These are phyloP conservation scores for Sinopyrophorus schimmeli DNA, from an alignment of 2,888 invertebrate genomes.

Conservation along the genomic window DNA sequence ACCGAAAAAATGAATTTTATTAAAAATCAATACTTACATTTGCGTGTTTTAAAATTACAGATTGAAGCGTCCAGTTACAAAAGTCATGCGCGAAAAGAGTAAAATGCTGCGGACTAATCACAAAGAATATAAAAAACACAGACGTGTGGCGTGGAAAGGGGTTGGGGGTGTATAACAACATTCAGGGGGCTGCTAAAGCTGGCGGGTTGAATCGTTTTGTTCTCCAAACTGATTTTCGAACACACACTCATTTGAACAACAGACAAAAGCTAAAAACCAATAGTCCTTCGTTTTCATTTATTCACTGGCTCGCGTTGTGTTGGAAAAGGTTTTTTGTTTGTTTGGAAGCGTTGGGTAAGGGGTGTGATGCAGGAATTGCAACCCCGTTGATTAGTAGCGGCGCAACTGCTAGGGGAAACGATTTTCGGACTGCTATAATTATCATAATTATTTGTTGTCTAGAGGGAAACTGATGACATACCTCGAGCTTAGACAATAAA, in stretches of 20 bases:
- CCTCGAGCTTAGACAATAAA: conserved; percentile 26
- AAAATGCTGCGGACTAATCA: conserved; percentile 57
- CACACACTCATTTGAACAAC: conserved; percentile 52
- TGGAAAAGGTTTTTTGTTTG: conserved; percentile 56
- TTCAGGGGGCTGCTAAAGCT: conserved; percentile 37
- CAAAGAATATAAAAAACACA: conserved; percentile 56
- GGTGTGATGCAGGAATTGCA: conserved; percentile 31
- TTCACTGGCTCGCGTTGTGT: conserved; percentile 56
- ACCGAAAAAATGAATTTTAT: conserved; percentile 58
- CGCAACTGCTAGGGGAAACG: conserved; percentile 28
- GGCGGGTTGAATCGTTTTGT: conserved; percentile 52
- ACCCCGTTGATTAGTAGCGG: conserved; percentile 46
- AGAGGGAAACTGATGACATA: conserved; percentile 28
- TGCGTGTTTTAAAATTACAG: conserved; percentile 57
- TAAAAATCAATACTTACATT: conserved; percentile 57
- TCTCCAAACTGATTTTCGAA: conserved; percentile 57
- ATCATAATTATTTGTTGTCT: conserved; percentile 48
- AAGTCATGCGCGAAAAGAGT: conserved; percentile 57
- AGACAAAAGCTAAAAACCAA: conserved; percentile 58
- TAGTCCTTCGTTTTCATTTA: conserved; percentile 58
- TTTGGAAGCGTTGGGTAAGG: conserved; percentile 42
- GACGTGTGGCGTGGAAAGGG: conserved; percentile 44
- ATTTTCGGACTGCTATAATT: conserved; percentile 48
- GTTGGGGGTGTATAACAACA: conserved; percentile 24
- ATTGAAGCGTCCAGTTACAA: conserved; percentile 55